phyloP scores from a whole-genome alignment of 2,797 vertebrate genomes.

The Uromys caudimaculatus region DNA sequence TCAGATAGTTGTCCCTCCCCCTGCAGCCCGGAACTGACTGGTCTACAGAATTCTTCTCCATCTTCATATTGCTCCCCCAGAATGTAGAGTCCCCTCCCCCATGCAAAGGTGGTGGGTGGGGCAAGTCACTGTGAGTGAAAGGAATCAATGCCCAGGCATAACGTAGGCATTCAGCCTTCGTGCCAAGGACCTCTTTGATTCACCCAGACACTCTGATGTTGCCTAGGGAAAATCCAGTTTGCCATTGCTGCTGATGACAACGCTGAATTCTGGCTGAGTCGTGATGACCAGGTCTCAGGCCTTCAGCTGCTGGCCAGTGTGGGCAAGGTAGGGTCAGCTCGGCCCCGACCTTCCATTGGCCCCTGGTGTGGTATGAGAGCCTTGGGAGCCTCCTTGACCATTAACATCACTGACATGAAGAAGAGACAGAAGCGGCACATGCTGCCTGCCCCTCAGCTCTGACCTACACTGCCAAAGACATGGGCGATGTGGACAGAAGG shows the following conservation, averaged over 20 bases:
- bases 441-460: not conserved
- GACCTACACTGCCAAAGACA: not conserved
- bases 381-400: not conserved
- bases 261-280: conserved; percentile 97
- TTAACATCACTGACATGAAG: not conserved
- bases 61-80: not conserved
- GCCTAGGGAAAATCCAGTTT: conserved; percentile 94
- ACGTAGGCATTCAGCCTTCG: no score
- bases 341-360: not conserved
- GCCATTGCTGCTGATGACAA: conserved; percentile 96
- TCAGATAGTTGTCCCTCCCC: not conserved
- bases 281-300: conserved; percentile 90
- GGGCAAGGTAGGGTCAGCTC: conserved; percentile 91
- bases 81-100: not conserved
- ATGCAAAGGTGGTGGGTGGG: not conserved
- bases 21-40: not conserved
- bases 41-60: not conserved
- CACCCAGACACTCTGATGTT: conserved; percentile 53
- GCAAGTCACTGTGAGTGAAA: not conserved
- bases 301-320: conserved; percentile 91
- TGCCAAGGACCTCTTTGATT: not conserved
- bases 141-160: not conserved
- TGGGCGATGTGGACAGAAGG: not conserved
- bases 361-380: not conserved
- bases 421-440: not conserved